Evolutionary conservation across 2,113 vertebrate species (phyloP).

Genomic region (Chrysochloris asiatica): DNA sequence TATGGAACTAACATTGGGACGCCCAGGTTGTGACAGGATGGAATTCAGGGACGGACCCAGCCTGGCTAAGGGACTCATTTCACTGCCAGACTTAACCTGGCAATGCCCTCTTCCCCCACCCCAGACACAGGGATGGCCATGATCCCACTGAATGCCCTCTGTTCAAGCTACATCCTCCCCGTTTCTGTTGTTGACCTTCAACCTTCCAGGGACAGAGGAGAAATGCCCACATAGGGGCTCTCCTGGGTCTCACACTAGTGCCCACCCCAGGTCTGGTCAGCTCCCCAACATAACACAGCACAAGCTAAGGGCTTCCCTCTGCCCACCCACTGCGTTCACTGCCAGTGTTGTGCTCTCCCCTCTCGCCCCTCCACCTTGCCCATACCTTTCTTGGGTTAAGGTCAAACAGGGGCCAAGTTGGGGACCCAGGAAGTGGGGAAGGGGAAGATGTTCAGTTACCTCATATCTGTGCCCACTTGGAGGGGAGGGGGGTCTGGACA

Average conservation of each 20-base stretch:
- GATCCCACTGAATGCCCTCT: background rate
- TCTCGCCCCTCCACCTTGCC: background rate
- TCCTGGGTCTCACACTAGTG: background rate
- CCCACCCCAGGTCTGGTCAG: background rate
- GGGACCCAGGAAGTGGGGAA: slow-evolving; percentile 17
- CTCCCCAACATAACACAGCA: slow-evolving; percentile 65
- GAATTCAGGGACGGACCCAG: slow-evolving; percentile 66
- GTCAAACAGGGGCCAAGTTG: slow-evolving; percentile 41
- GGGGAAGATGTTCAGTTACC: slow-evolving; percentile 74
- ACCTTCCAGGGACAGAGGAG: slow-evolving; percentile 40
- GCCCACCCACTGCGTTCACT: slow-evolving; percentile 68
- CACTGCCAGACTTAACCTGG: slow-evolving; percentile 56
- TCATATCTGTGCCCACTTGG: slow-evolving; percentile 68
- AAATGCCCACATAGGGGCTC: slow-evolving; percentile 22
- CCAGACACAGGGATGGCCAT: background rate
- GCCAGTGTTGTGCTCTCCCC: slow-evolving; percentile 71
- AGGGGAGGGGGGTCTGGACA: slow-evolving; percentile 29
- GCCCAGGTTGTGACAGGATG: slow-evolving; percentile 49
- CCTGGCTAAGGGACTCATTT: slow-evolving; percentile 63
- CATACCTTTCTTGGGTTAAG: slow-evolving; percentile 31
- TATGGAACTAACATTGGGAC: slow-evolving; percentile 32
- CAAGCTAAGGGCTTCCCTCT: slow-evolving; percentile 73
- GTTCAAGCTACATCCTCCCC: slow-evolving; percentile 3
- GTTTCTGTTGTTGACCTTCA: slow-evolving; percentile 69
- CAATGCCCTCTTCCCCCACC: background rate